These are phyloP conservation scores for Sparidentex hasta DNA, from an alignment of 2,797 vertebrate species.

Conservation along the genomic window DNA sequence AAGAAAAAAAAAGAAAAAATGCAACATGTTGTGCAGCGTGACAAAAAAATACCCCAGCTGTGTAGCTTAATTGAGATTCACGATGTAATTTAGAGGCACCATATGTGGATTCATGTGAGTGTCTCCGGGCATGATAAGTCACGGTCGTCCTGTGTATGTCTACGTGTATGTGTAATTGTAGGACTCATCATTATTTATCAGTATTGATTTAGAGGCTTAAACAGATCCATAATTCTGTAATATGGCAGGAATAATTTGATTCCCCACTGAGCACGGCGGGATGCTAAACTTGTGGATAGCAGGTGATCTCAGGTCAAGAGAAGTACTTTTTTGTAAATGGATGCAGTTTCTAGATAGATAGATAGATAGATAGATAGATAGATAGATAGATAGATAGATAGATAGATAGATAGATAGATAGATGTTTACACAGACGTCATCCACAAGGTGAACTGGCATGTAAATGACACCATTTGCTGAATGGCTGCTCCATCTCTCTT, in stretches of 20 bases:
- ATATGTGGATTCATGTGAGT: constrained; percentile 55
- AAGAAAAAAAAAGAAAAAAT: constrained; percentile 18
- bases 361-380: constrained; percentile 9
- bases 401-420: constrained; percentile 1
- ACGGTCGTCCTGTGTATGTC: neutral
- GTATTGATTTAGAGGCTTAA: constrained; percentile 41
- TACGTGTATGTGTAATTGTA: constrained; percentile 17
- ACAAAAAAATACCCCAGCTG: constrained; percentile 42
- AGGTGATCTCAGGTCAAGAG: constrained; percentile 17
- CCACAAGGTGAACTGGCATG: constrained; percentile 5
- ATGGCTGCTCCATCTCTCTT: constrained; percentile 32
- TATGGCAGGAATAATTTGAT: constrained; percentile 20
- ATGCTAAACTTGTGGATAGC: neutral
- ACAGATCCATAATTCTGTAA: constrained; percentile 19
- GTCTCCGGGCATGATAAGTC: constrained; percentile 49
- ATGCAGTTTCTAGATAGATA: neutral
- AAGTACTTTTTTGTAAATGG: neutral
- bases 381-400: constrained; percentile 16
- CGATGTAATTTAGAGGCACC: constrained; percentile 35
- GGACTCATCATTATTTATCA: constrained; percentile 38
- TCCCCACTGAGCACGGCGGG: constrained; percentile 9
- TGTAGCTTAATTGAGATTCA: constrained; percentile 64
- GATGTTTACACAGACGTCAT: neutral
- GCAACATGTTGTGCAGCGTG: constrained; percentile 5
- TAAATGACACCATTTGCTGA: constrained; percentile 29